Percentiles rank a stretch among this genome's conserved stretches.
Conservation (phyloP, 2,888 invertebrate species). For the Amphipyra berbera region DNA sequence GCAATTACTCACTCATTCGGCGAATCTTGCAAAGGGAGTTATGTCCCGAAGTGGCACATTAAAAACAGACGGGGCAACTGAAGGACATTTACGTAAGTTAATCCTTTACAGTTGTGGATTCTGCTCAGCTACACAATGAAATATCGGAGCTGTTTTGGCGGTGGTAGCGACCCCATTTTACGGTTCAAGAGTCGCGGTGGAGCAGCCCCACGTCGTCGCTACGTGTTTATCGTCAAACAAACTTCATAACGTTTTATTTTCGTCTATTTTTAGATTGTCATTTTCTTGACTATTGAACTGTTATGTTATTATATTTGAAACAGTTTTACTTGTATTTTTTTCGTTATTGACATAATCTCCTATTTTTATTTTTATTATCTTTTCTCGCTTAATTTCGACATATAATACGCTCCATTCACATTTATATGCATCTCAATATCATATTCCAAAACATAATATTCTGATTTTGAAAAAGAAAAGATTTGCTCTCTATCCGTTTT, state of each 20-base stretch:
- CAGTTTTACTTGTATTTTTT: slow-evolving; percentile 3
- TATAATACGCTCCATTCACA: slow-evolving; percentile 1
- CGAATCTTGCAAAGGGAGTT: slow-evolving; percentile 31
- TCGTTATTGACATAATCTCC: slow-evolving; percentile 1
- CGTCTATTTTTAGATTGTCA: slow-evolving; percentile 61
- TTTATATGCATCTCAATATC: slow-evolving; percentile 28
- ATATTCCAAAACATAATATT: slow-evolving; percentile 13
- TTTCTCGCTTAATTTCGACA: slow-evolving; percentile 20
- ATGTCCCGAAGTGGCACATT: slow-evolving; percentile 44
- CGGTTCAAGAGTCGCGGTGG: slow-evolving; percentile 61
- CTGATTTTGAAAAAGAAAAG: slow-evolving; percentile 5
- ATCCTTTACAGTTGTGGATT: slow-evolving; percentile 66
- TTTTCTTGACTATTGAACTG: slow-evolving; percentile 43
- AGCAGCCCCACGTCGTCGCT: slow-evolving; percentile 38
- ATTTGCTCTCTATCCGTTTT: slow-evolving; percentile 1
- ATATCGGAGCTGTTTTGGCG: slow-evolving; percentile 70
- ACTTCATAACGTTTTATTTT: slow-evolving; percentile 59
- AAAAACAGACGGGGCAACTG: slow-evolving; percentile 48
- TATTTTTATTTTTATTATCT: slow-evolving; percentile 8
- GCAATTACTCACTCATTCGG: slow-evolving; percentile 45
- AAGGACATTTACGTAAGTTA: slow-evolving; percentile 55
- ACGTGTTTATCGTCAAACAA: slow-evolving; percentile 69
- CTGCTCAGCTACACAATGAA: slow-evolving; percentile 70
- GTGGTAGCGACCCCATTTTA: slow-evolving; percentile 68
- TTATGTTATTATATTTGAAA: slow-evolving; percentile 8